Base-by-base conservation (phyloP, 2,797 vertebrate species). In the Tamandua tetradactyla region DNA sequence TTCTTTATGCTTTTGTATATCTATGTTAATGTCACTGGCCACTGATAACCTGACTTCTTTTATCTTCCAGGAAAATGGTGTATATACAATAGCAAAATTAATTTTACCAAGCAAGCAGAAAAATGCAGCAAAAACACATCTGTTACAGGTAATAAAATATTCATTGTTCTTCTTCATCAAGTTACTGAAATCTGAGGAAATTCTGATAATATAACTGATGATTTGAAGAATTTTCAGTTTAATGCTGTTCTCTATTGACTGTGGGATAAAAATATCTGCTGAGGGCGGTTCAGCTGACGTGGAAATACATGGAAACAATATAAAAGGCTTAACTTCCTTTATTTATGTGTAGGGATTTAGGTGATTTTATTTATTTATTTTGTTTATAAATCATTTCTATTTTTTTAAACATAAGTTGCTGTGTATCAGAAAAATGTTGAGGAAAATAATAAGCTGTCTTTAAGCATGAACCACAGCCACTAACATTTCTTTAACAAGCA, bases 71-170 rank as follows among this genome's bases (percentile, higher is more conserved):
- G 99, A 99, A 97, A 99, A 99, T 94, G 99, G 99, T 35, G 97
- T 99, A 81, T 99, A 99, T 96, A 98, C 98, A 82, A 98, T 99
- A 83, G 98, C 98, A 96, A 99, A 98, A 96, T 96, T 99, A 97
- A 98, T 99, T 98, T 98, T 99, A 97, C 98, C 98, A 71, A 98
- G 97, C 20, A 97, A 96, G 84, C 97, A 97, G 97, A 97, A 95
- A 83, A 98, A 97, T 91, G 97, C 97, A 97, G 91, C 98, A 96
- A n/a, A 98, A 94, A 89, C 93, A 52, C 94, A 96, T 94, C 98
- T 99, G 61, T 97, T 99, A 94, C 99, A 99, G 99, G 99, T 99
- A 98, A 95, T 64, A 96, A 37, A 15, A 13, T 62, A 5, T 18
- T 74, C 47, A 10, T 49, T 87, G 15, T 59, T 75, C 82, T 85